Percentiles rank a stretch among this genome's conserved stretches.
These are phyloP conservation scores for Cremastinae sp. DNA, from an alignment of 2,888 invertebrate species.

Conservation along the genomic window DNA sequence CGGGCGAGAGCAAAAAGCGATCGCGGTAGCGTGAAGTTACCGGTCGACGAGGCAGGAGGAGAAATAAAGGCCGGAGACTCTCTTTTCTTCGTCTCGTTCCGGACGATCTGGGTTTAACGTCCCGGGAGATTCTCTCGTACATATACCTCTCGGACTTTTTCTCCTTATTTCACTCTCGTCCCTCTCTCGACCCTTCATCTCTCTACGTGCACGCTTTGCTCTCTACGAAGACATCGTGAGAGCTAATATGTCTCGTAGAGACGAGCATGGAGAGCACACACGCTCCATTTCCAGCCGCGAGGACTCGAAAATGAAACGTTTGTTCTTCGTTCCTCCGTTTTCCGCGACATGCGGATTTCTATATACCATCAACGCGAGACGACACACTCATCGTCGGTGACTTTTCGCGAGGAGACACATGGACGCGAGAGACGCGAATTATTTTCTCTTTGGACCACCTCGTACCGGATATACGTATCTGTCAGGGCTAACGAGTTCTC, in stretches of 20 bases:
- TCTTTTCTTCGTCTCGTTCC: conserved; percentile 29
- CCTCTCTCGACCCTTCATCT: conserved; percentile 54
- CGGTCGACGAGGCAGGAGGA: conserved; percentile 36
- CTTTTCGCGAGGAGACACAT: conserved; percentile 36
- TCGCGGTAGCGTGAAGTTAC: conserved; percentile 42
- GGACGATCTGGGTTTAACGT: conserved; percentile 68
- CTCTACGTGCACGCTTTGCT: conserved; percentile 1
- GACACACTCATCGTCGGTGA: no score
- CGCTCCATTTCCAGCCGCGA: conserved; percentile 70
- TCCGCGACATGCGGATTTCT: no score
- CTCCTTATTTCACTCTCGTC: conserved; percentile 10
- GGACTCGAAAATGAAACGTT: conserved; percentile 58
- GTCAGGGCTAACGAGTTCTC: conserved; percentile 56
- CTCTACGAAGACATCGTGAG: no score
- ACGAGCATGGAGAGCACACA: conserved; percentile 36
- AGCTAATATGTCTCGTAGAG: conserved; percentile 39
- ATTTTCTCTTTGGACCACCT: conserved; percentile 7
- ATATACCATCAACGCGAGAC: no score
- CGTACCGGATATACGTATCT: conserved; percentile 59
- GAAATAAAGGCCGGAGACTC: neutral
- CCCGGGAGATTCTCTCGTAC: conserved; percentile 54
- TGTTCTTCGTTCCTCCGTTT: conserved; percentile 25
- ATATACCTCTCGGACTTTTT: conserved; percentile 36
- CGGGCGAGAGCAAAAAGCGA: conserved; percentile 36
- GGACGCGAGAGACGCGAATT: conserved; percentile 44